phyloP scores from a whole-genome alignment of 2,797 vertebrate genomes.

The Lagothrix lagotricha region DNA sequence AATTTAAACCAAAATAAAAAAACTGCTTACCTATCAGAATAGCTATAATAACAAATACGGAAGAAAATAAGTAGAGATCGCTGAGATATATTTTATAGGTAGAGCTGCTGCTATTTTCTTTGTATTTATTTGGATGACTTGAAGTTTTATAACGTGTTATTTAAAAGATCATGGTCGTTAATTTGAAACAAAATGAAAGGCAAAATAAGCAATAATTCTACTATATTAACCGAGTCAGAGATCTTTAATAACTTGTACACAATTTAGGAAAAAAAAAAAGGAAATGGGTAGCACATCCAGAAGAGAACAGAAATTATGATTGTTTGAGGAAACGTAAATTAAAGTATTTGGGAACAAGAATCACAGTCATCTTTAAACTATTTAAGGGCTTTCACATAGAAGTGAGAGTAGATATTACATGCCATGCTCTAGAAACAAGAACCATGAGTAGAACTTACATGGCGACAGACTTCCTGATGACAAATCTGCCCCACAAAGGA shows the following conservation, averaged over 20 bases:
- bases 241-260: neutral
- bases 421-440: conserved; percentile 17
- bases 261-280: neutral
- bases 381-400: neutral
- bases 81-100: neutral
- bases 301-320: neutral
- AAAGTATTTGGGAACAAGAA: neutral
- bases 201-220: neutral
- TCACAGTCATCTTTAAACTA: neutral
- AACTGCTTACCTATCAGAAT: neutral
- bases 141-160: neutral
- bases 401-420: neutral
- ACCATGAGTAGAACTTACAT: neutral
- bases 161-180: neutral
- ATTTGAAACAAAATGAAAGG: conserved; percentile 13
- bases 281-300: neutral
- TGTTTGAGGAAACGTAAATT: neutral
- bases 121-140: neutral
- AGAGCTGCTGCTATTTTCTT: neutral
- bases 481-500: neutral
- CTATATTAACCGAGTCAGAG: neutral
- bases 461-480: neutral
- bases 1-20: neutral
- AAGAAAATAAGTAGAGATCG: neutral
- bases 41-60: neutral